phyloP scores from a whole-genome alignment of 2,888 invertebrate species.

The Formica aserva region DNA sequence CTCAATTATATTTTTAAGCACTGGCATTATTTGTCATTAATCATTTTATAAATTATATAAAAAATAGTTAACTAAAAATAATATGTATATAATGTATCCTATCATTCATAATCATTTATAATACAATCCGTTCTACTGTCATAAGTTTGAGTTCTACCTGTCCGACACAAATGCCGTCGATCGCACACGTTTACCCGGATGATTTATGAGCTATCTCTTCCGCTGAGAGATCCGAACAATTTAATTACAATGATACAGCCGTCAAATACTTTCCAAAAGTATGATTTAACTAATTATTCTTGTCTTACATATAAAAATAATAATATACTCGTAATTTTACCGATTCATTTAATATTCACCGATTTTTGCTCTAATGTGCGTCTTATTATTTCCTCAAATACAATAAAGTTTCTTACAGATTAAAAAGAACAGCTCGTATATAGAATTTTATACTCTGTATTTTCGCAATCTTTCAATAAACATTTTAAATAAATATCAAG shows the following conservation, averaged over 20 bases:
- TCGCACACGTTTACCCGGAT: conserved; percentile 37
- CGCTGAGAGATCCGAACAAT: conserved; percentile 9
- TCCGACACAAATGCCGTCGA: conserved; percentile 41
- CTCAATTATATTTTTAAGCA: background rate
- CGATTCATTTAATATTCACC: background rate
- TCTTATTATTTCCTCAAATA: background rate
- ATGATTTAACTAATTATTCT: conserved; percentile 5
- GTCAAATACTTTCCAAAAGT: conserved; percentile 18
- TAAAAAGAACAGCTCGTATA: background rate
- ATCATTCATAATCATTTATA: conserved; percentile 32
- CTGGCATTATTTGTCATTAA: background rate
- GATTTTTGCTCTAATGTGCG: background rate
- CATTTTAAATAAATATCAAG: background rate
- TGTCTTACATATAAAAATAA: background rate
- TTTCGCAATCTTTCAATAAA: background rate
- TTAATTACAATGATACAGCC: conserved; percentile 37
- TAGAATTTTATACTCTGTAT: background rate
- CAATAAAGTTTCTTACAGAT: background rate
- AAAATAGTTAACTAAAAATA: background rate
- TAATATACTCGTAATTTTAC: background rate
- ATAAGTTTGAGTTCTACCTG: conserved; percentile 30
- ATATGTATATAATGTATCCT: background rate
- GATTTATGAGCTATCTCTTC: conserved; percentile 46
- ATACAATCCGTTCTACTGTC: conserved; percentile 11
- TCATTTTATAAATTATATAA: background rate